Evolutionary conservation across 2,888 invertebrate genomes (phyloP), one percentile per base, ranked within the genome.

Genomic region (Catocala nupta): DNA sequence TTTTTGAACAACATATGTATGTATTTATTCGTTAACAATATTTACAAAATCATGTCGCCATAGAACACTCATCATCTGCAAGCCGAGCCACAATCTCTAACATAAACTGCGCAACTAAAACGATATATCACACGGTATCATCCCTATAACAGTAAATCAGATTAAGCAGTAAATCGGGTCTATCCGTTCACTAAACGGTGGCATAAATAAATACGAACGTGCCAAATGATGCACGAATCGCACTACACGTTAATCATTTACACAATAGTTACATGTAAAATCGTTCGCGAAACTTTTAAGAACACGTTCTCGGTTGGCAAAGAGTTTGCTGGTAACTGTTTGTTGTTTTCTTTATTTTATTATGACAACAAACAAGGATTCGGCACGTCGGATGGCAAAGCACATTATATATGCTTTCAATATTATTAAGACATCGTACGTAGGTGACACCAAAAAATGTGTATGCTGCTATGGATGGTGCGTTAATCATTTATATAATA

Each of bases 221-320:
- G 89, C 83, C 80, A 86, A 86, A 87, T 87, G 88, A 89, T 84
- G 91, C 92, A 92, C 92, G 92, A 91, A 84, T 81, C 80, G 71
- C 63, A 75, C 68, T 68, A 73, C 68, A 81, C 84, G 82, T 82
- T 82, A 78, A 81, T 85, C 83, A 88, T 85, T 88, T 87, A 81
- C 85, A 85, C 87, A 85, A 87, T 82, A 78, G 73, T 73, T 65
- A 71, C 72, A 70, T 71, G 69, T 70, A 68, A 70, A 55, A 48
- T 59, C 36, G 47, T 55, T 60, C 47, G 55, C 12, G 50, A 50
- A 54, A 59, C 59, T 48, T 47, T 63, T 36, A 48, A 42, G 63
- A 7, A 33, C 13, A 25, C 12, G 13, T 5, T 16, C 9, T 1
- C n/a, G 11, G 2, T n/a, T 1, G 13, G 12, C 49, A 10, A 12